These are phyloP conservation scores for Microtus ochrogaster DNA, from an alignment of 2,113 vertebrate genomes.

Conservation along the genomic window DNA sequence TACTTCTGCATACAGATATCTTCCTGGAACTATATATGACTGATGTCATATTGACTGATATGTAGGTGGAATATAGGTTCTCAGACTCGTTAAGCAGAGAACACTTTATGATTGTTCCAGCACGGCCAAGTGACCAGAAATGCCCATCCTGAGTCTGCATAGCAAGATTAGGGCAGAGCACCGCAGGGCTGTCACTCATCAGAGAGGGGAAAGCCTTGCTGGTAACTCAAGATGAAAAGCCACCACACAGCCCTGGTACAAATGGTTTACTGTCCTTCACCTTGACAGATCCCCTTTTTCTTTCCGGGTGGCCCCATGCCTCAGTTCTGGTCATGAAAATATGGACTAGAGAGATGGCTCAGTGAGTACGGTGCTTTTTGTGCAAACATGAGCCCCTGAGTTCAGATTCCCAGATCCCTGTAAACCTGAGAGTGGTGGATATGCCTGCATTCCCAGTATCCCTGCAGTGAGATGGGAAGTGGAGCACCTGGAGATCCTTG, in stretches of 20 bases:
- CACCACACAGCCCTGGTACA: neutral
- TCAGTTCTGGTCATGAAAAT: neutral
- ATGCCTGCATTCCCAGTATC: neutral
- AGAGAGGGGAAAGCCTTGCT: neutral
- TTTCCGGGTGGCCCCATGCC: neutral
- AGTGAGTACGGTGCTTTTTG: neutral
- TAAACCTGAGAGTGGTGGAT: rapidly evolving
- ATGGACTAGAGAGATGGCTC: neutral
- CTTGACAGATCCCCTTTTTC: neutral
- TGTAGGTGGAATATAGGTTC: neutral
- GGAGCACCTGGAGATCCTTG: too few species aligned
- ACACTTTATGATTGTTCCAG: neutral
- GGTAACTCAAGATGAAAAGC: neutral
- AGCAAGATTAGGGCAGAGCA: neutral
- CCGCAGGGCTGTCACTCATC: neutral
- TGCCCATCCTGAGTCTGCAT: neutral
- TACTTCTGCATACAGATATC: too few species aligned
- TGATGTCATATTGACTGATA: neutral
- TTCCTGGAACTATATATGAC: neutral
- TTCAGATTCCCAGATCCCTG: neutral
- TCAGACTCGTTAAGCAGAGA: neutral
- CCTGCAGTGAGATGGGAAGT: neutral
- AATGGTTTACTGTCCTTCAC: neutral
- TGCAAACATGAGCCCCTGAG: too few species aligned
- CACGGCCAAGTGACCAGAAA: neutral